Evolutionary conservation across 1,140 invertebrate genomes (phyloP), one percentile per base, ranked within the genome.

Genomic region (Heliconius nattereri): DNA sequence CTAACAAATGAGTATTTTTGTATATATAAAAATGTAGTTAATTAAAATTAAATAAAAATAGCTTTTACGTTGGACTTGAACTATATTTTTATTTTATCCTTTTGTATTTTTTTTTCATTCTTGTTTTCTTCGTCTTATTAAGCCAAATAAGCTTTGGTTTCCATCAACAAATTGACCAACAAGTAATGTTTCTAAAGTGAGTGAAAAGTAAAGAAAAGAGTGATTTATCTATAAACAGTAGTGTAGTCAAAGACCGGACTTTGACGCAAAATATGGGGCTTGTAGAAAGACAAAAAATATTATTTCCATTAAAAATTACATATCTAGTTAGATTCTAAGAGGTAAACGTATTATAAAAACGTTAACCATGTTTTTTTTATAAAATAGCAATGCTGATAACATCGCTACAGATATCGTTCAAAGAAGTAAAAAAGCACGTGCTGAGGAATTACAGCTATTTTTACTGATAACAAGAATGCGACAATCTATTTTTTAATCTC

Each of bases 401-500:
- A 7, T 54, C 20, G 52, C 52, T 23, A 23, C 23, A 66, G 60
- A 29, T 29, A 66, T 66, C 60, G 9, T 13, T 32, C 5, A 76
- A 70, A 71, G 23, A 45, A 76, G 20, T 29, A 76, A 71, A 76
- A 66, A 70, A 66, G 11, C 74, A 75, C 20, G 19, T 78, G 66
- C 52, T 66, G 2, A 40, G 75, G 60, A 76, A 76, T 76, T 37
- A 37, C 35, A 76, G 37, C 16, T 76, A 76, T 76, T 70, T 71
- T 5, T 32, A 71, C 75, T 1, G n/a, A 26, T 72, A 20, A 52
- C 37, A 19, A 37, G 57, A 79, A 83, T 79, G 78, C 81, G 73
- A 83, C 82, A 85, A 73, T 78, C 71, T 73, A 37, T 73, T 49
- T 73, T 74, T 78, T 76, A 57, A 78, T 49, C 75, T 76, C 29